phyloP scores from a whole-genome alignment of 2,888 invertebrate genomes.

The Meiosimyza platycephala region DNA sequence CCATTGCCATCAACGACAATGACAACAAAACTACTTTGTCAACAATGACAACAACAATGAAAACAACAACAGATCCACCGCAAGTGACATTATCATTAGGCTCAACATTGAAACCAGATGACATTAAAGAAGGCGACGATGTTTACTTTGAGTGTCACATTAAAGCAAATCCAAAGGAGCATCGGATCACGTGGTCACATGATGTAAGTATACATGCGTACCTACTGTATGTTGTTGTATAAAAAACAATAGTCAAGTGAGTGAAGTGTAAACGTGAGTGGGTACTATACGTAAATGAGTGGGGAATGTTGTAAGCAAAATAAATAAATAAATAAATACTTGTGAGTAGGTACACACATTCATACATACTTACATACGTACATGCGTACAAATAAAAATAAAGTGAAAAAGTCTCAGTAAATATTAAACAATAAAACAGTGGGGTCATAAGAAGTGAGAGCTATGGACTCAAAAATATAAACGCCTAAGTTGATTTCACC shows the following conservation, averaged over 20 bases:
- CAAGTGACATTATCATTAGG: constrained; percentile 79
- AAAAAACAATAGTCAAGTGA: not conserved
- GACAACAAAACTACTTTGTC: constrained; percentile 31
- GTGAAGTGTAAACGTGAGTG: not conserved
- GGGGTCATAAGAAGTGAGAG: too few relatives aligned
- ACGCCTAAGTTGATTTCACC: too few relatives aligned
- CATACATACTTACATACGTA: too few relatives aligned
- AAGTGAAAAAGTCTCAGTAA: too few relatives aligned
- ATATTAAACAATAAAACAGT: too few relatives aligned
- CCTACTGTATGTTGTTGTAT: not conserved
- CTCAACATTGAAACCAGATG: constrained; percentile 79
- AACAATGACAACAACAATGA: constrained; percentile 18
- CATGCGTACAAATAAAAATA: too few relatives aligned
- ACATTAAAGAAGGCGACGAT: constrained; percentile 84
- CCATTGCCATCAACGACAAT: constrained; percentile 73
- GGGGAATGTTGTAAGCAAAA: not conserved
- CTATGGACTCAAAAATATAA: too few relatives aligned
- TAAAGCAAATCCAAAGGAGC: constrained; percentile 79
- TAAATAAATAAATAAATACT: not conserved
- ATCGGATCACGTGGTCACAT: constrained; percentile 82
- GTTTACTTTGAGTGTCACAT: constrained; percentile 85
- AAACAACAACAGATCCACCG: constrained; percentile 74
- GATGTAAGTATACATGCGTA: constrained; percentile 77
- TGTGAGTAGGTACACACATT: too few relatives aligned
- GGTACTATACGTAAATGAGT: not conserved